phyloP scores from a whole-genome alignment of 2,797 vertebrate species.

The Phoeniculus purpureus region DNA sequence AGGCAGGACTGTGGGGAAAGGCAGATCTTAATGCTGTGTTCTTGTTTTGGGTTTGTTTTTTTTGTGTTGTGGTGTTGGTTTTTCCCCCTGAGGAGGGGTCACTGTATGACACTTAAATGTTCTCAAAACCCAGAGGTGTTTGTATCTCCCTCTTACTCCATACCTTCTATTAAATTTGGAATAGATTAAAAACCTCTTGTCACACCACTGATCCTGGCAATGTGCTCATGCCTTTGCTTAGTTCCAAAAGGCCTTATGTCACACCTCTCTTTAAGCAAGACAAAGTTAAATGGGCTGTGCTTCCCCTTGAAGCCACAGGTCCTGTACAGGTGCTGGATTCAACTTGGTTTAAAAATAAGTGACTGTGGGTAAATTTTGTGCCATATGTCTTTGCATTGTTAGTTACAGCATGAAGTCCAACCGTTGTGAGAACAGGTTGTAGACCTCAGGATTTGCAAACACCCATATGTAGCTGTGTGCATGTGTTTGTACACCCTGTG shows the following conservation, averaged over 20 bases:
- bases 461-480: rapidly evolving
- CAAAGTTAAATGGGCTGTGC: neutral
- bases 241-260: conserved; percentile 80
- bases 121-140: conserved; percentile 32
- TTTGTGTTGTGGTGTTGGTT: neutral
- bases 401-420: neutral
- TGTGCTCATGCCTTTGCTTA: conserved; percentile 62
- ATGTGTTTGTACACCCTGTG: neutral
- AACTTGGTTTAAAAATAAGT: conserved; percentile 12
- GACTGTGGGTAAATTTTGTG: conserved; percentile 64
- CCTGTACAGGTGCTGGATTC: conserved; percentile 39
- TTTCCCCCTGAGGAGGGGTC: neutral
- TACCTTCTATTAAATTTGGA: conserved; percentile 6
- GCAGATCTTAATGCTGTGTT: conserved; percentile 56
- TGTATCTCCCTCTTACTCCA: neutral
- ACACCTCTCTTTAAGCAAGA: conserved; percentile 50
- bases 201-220: conserved; percentile 15
- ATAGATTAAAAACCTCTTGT: neutral
- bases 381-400: conserved; percentile 67
- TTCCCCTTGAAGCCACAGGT: neutral
- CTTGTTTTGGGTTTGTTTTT: conserved; percentile 67
- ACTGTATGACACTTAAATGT: conserved; percentile 9
- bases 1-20: conserved; percentile 31
- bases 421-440: neutral
- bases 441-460: neutral